Conservation (phyloP, 1,140 invertebrate species). For the Macrobrachium rosenbergii region DNA sequence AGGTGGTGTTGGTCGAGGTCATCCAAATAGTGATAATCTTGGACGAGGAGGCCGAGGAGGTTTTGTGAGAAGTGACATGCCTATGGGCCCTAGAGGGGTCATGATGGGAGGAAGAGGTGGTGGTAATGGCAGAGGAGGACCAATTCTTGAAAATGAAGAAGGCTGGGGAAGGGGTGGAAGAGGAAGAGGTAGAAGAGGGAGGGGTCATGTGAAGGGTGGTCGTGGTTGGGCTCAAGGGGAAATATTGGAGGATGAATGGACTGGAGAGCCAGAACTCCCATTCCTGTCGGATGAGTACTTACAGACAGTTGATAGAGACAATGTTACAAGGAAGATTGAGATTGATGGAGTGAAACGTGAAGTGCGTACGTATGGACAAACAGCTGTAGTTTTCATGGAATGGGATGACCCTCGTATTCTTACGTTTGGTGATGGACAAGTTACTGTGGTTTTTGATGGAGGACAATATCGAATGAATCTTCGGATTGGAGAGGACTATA, state of each 20-base stretch:
- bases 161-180: constrained; percentile 35
- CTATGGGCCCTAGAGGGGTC: constrained; percentile 1
- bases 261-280: constrained; percentile 64
- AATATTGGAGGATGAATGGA: constrained; percentile 64
- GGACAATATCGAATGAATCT: constrained; percentile 66
- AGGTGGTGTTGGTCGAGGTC: constrained; percentile 25
- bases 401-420: constrained; percentile 89
- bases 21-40: not conserved
- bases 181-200: constrained; percentile 28
- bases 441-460: constrained; percentile 67
- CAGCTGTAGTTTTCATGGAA: constrained; percentile 85
- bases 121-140: constrained; percentile 12
- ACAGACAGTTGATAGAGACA: constrained; percentile 59
- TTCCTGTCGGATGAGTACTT: constrained; percentile 59
- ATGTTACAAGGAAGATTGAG: constrained; percentile 64
- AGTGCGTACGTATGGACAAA: constrained; percentile 87
- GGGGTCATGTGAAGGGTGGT: constrained; percentile 8
- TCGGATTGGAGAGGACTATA: constrained; percentile 67
- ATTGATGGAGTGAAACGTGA: constrained; percentile 87
- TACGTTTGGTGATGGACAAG: constrained; percentile 75
- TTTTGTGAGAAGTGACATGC: not conserved
- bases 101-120: not conserved
- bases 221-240: constrained; percentile 1
- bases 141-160: constrained; percentile 2
- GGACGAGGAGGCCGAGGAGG: constrained; percentile 23